Evolutionary conservation across 2,888 invertebrate species (phyloP).

Genomic region (Drosophila leonis): DNA sequence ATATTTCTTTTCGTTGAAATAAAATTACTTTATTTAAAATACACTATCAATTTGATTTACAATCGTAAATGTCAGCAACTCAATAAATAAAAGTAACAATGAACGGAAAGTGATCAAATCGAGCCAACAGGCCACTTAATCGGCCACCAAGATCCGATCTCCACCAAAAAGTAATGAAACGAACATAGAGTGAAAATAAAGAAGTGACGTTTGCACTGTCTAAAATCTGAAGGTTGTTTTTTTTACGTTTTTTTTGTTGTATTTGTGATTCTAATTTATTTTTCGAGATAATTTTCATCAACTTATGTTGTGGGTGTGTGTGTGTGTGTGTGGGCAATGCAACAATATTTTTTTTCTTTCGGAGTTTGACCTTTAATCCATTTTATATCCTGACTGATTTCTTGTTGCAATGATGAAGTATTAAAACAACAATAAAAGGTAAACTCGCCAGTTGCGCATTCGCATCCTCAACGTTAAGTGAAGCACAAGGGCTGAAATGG

Average conservation of each 20-base stretch:
- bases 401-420: slow-evolving; percentile 5
- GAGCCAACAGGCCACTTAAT: slow-evolving; percentile 21
- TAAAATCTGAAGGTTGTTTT: slow-evolving; percentile 43
- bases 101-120: slow-evolving; percentile 11
- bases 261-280: slow-evolving; percentile 46
- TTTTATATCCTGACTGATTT: slow-evolving; percentile 14
- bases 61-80: slow-evolving; percentile 28
- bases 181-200: slow-evolving; percentile 60
- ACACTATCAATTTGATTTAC: slow-evolving; percentile 8
- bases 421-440: slow-evolving; percentile 55
- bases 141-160: slow-evolving; percentile 57
- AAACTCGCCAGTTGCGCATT: slow-evolving; percentile 69
- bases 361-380: slow-evolving; percentile 56
- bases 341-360: slow-evolving; percentile 25
- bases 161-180: slow-evolving; percentile 57
- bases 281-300: slow-evolving; percentile 20
- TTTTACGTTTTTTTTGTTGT: slow-evolving; percentile 13
- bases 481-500: slow-evolving; percentile 51
- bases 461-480: slow-evolving; percentile 34
- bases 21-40: slow-evolving; percentile 32
- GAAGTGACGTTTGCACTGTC: slow-evolving; percentile 64
- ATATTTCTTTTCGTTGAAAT: slow-evolving; percentile 47
- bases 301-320: slow-evolving; percentile 11
- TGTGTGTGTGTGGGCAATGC: background rate
- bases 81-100: slow-evolving; percentile 12